Evolutionary conservation across 2,113 vertebrate species (phyloP).

Genomic region (Climacteris rufus): DNA sequence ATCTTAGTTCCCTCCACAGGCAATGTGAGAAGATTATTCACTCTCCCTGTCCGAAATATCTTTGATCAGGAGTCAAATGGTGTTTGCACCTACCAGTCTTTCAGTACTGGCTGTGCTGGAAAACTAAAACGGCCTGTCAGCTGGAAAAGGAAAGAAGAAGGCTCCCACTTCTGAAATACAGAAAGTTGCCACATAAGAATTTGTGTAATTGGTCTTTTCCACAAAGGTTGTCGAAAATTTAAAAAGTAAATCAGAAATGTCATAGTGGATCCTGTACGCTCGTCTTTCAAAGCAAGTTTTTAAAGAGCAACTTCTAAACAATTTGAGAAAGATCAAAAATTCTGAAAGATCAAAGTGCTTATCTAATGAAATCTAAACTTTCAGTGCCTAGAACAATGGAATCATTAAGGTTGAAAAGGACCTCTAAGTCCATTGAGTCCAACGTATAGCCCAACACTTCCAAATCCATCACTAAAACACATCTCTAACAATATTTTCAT

Average conservation of each 20-base stretch:
- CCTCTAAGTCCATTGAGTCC: background rate
- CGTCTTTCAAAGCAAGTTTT: background rate
- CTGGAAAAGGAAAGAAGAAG: background rate
- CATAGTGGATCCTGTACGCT: accelerated
- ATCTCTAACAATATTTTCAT: background rate
- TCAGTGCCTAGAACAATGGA: background rate
- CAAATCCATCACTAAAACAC: background rate
- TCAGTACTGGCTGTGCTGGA: background rate
- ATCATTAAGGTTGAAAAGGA: background rate
- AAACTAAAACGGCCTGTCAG: background rate
- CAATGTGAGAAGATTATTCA: background rate
- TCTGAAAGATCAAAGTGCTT: background rate
- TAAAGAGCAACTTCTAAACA: background rate
- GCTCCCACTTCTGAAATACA: background rate
- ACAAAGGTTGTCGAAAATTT: background rate
- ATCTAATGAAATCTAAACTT: background rate
- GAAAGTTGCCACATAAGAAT: background rate
- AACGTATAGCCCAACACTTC: background rate
- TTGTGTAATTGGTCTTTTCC: background rate
- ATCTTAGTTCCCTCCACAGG: background rate
- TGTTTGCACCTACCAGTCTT: background rate
- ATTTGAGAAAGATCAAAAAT: background rate
- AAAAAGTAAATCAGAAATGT: background rate
- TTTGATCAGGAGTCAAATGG: accelerated
- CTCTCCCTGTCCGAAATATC: background rate